Conservation (phyloP, 2,113 vertebrate genomes). For the Carettochelys insculpta region DNA sequence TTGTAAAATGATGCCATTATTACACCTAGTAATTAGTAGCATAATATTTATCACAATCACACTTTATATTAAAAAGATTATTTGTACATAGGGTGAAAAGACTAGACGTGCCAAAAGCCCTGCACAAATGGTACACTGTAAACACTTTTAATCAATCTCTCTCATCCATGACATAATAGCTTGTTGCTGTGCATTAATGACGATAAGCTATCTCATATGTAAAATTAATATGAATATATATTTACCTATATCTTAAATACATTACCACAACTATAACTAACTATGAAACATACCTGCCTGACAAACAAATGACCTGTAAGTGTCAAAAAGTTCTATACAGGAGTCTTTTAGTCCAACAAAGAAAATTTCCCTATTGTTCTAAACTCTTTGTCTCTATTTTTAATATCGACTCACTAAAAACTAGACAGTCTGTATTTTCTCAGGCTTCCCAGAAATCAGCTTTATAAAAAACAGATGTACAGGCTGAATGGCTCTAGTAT, state of each 20-base stretch:
- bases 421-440: neutral
- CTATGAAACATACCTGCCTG: constrained; percentile 20
- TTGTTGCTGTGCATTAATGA: constrained; percentile 43
- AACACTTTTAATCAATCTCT: constrained; percentile 47
- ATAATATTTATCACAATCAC: constrained; percentile 29
- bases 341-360: constrained; percentile 25
- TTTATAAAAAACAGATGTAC: neutral
- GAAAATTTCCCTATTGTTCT: neutral
- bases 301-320: neutral
- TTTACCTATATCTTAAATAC: neutral
- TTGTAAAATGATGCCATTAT: constrained; percentile 21
- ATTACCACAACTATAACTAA: constrained; percentile 41
- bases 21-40: constrained; percentile 29
- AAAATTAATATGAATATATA: constrained; percentile 43
- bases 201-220: constrained; percentile 45
- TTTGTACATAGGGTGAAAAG: constrained; percentile 41
- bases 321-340: constrained; percentile 1
- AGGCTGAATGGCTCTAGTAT: no score
- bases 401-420: neutral
- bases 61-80: constrained; percentile 7
- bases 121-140: constrained; percentile 37
- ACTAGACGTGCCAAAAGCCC: constrained; percentile 34
- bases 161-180: constrained; percentile 31
- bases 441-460: neutral
- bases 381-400: neutral